These are phyloP conservation scores for Anodontia alba DNA, from an alignment of 2,888 invertebrate genomes.

Conservation along the genomic window DNA sequence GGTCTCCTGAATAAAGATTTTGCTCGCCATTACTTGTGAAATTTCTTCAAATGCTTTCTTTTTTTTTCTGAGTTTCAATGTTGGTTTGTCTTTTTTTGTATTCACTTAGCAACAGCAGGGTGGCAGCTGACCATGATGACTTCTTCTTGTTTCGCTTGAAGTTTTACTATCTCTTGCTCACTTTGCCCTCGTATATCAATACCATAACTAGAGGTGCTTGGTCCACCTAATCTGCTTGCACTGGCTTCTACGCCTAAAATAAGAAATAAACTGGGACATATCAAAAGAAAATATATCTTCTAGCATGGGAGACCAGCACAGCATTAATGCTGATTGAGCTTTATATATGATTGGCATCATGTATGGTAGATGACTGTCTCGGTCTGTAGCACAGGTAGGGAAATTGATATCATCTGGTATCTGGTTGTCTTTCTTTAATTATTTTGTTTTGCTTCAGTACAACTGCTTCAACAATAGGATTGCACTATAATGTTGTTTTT, in stretches of 20 bases:
- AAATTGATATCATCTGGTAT: too few relatives aligned
- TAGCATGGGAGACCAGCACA: too few relatives aligned
- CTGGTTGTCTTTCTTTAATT: too few relatives aligned
- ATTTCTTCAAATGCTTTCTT: conserved; percentile 23
- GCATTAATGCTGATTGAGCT: too few relatives aligned
- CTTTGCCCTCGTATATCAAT: neutral
- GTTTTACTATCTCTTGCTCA: neutral
- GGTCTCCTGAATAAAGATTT: conserved; percentile 16
- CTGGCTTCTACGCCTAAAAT: neutral
- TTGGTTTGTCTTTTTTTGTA: conserved; percentile 26
- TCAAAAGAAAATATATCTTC: neutral
- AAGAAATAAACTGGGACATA: neutral
- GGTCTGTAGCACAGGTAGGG: too few relatives aligned
- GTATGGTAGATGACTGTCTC: too few relatives aligned
- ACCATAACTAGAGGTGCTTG: neutral
- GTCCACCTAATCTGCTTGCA: neutral
- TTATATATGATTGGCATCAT: too few relatives aligned
- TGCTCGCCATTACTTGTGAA: neutral
- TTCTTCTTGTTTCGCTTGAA: conserved; percentile 1
- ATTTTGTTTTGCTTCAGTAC: too few relatives aligned
- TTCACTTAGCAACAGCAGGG: conserved; percentile 15
- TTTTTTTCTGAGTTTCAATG: conserved; percentile 27
- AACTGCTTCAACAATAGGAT: too few relatives aligned
- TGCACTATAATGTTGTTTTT: too few relatives aligned
- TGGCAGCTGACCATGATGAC: conserved; percentile 10